Percentiles rank a stretch among this genome's conserved stretches.
Conservation (phyloP, 2,888 invertebrate genomes). For the Carterocephalus palaemon region DNA sequence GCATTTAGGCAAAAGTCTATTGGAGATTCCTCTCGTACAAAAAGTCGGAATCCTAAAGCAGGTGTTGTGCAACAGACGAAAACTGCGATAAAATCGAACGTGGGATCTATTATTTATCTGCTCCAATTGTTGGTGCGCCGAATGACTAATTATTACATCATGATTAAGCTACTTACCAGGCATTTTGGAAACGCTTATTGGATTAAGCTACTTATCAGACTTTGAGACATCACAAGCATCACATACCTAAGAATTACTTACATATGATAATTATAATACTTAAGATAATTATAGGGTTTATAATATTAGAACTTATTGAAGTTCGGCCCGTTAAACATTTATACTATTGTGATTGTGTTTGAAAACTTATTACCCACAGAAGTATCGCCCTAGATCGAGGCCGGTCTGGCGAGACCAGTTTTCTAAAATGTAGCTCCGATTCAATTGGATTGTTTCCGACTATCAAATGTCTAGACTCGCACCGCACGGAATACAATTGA, state of each 20-base stretch:
- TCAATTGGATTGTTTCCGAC: constrained; percentile 34
- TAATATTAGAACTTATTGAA: too few relatives aligned
- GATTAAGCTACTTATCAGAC: too few relatives aligned
- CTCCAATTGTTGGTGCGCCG: constrained; percentile 47
- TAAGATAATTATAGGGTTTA: too few relatives aligned
- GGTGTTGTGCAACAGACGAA: constrained; percentile 46
- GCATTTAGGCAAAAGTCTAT: too few relatives aligned
- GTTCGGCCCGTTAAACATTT: too few relatives aligned
- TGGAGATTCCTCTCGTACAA: too few relatives aligned
- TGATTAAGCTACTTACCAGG: constrained; percentile 14
- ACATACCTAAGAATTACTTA: too few relatives aligned
- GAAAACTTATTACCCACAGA: constrained; percentile 22
- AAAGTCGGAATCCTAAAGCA: constrained; percentile 3
- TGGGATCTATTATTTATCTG: constrained; percentile 68
- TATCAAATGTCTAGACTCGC: constrained; percentile 16
- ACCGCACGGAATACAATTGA: constrained; percentile 20
- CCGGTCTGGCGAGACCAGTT: constrained; percentile 48
- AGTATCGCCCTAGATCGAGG: constrained; percentile 49
- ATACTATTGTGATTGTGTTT: constrained; percentile 3
- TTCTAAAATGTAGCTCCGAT: constrained; percentile 42
- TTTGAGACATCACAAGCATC: too few relatives aligned
- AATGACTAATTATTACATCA: constrained; percentile 53
- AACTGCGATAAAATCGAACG: constrained; percentile 60
- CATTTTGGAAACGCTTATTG: too few relatives aligned
- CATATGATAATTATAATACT: too few relatives aligned